Percentiles rank a stretch among this genome's conserved stretches.
Conservation (phyloP, 2,888 invertebrate genomes). For the Macrosiphum euphorbiae region DNA sequence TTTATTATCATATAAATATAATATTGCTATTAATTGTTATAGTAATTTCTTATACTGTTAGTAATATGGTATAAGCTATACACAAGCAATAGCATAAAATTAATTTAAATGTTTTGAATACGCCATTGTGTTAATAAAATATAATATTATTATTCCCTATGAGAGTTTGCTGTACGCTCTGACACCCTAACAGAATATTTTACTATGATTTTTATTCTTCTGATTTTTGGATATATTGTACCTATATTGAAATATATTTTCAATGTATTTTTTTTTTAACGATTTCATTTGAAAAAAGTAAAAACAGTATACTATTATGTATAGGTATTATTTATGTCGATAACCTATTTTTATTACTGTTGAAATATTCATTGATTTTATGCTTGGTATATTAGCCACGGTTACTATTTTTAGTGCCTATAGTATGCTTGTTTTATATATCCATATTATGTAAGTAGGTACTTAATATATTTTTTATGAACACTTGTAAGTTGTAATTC, state of each 20-base stretch:
- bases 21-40: no score
- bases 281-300: neutral
- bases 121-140: no score
- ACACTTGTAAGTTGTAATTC: neutral
- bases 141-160: neutral
- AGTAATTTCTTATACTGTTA: neutral
- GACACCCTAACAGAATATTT: neutral
- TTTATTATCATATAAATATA: neutral
- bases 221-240: neutral
- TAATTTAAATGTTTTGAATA: no score
- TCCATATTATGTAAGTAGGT: neutral
- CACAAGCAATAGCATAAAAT: no score
- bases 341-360: conserved; percentile 13
- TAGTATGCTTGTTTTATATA: neutral
- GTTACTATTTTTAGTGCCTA: conserved; percentile 16
- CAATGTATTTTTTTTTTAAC: neutral
- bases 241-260: neutral
- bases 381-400: conserved; percentile 28
- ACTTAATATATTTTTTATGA: neutral
- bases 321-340: neutral
- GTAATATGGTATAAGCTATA: neutral
- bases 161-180: neutral
- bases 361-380: neutral
- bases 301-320: neutral
- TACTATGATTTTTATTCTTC: neutral